Evolutionary conservation across 2,797 vertebrate genomes (phyloP), one percentile per base, ranked within the genome.

Genomic region (Notolepis coatsorum): DNA sequence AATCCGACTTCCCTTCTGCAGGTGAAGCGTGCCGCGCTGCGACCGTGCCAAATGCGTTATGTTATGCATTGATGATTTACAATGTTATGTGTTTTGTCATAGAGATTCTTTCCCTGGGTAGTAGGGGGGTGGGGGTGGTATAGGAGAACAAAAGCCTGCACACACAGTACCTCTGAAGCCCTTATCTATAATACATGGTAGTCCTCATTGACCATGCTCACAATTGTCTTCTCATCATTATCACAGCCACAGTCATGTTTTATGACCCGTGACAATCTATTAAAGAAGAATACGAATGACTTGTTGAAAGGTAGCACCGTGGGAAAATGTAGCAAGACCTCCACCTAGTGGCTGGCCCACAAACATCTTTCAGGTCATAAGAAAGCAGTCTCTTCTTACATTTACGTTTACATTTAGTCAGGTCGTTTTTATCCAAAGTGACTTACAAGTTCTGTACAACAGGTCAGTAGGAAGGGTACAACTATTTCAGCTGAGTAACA

Each of bases 321-420:
- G 64, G 15, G 10, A 49, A 73, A 63, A 65, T 82, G 81, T 28
- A 77, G 78, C 51, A 68, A 84, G 71, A 89, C 68, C 73, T 68
- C 90, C 92, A 84, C 87, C 91, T 90, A 90, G 85, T 87, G 91
- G 84, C 53, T 2, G 21, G 12, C 24, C 1, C 7, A 49, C 51
- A 52, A 49, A 33, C 61, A 39, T 8, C 31, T n/a, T n/a, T n/a
- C n/a, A n/a, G n/a, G n/a, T n/a, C n/a, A n/a, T n/a, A n/a, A n/a
- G n/a, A n/a, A n/a, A n/a, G n/a, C n/a, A n/a, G n/a, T n/a, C n/a
- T n/a, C n/a, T n/a, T n/a, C n/a, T n/a, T n/a, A n/a, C n/a, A n/a
- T n/a, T n/a, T n/a, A n/a, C n/a, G n/a, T n/a, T n/a, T n/a, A n/a
- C n/a, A n/a, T n/a, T n/a, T n/a, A n/a, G n/a, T n/a, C n/a, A n/a